Conservation (phyloP, 2,113 vertebrate genomes). For the Nesogale talazaci region DNA sequence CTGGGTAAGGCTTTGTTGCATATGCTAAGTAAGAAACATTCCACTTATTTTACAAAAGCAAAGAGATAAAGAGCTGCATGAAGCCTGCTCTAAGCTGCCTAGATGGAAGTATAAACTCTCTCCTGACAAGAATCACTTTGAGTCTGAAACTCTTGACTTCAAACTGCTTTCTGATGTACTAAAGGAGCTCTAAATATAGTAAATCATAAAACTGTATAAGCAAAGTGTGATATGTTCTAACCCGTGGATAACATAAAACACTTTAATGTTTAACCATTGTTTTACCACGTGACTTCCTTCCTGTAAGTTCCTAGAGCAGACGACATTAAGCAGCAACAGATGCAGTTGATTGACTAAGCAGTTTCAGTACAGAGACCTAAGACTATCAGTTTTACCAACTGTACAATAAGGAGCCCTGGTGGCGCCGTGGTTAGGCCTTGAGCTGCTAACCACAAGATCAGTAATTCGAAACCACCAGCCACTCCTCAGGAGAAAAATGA, state of each 20-base stretch:
- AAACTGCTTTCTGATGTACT: slow-evolving; percentile 22
- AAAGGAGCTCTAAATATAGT: slow-evolving; percentile 64
- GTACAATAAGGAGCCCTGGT: no score
- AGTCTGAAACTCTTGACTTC: slow-evolving; percentile 37
- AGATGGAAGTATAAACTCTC: not conserved
- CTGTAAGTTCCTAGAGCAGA: slow-evolving; percentile 14
- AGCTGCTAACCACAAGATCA: no score
- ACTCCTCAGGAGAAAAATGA: no score
- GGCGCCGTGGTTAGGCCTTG: no score
- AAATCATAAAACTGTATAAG: slow-evolving; percentile 30
- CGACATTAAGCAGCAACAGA: not conserved
- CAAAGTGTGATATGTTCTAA: not conserved
- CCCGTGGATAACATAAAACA: not conserved
- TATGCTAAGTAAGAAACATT: not conserved
- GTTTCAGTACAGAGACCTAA: not conserved
- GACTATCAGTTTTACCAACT: not conserved
- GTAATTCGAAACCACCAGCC: no score
- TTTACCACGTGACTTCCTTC: slow-evolving; percentile 4
- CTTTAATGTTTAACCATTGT: slow-evolving; percentile 72
- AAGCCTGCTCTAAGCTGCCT: not conserved
- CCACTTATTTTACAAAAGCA: slow-evolving; percentile 8
- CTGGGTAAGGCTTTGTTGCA: not conserved
- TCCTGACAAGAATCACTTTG: slow-evolving; percentile 7
- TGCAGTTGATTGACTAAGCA: not conserved
- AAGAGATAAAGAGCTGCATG: not conserved